Percentiles rank a stretch among this genome's conserved stretches.
Conservation (phyloP, 2,797 vertebrate genomes). For the Cyprinella venusta region DNA sequence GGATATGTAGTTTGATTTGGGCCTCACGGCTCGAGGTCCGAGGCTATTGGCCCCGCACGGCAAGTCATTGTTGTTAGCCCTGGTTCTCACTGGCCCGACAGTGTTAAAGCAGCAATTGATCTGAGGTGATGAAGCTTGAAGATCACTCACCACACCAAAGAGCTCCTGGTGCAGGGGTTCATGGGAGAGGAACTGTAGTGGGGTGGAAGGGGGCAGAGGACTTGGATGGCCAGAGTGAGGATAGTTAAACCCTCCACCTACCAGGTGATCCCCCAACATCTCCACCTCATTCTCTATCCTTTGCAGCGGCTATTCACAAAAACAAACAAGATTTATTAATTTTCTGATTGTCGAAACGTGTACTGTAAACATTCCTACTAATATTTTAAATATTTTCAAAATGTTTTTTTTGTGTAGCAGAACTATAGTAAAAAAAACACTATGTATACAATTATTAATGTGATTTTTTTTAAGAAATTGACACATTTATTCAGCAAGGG, state of each 20-base stretch:
- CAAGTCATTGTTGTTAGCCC: background rate
- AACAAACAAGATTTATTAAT: background rate
- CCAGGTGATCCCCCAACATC: constrained; percentile 91
- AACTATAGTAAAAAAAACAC: background rate
- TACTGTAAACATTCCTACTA: background rate
- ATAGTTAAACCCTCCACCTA: constrained; percentile 90
- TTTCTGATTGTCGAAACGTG: background rate
- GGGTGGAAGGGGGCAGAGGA: constrained; percentile 87
- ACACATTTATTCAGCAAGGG: background rate
- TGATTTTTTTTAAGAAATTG: background rate
- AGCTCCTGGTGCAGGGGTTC: constrained; percentile 94
- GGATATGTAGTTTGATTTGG: background rate
- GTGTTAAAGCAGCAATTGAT: background rate
- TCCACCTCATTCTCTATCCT: constrained; percentile 98
- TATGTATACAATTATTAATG: background rate
- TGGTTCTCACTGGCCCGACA: background rate
- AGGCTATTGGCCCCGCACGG: background rate
- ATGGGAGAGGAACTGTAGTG: constrained; percentile 93
- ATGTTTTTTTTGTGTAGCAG: background rate
- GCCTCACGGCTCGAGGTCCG: background rate
- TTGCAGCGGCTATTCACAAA: constrained; percentile 85
- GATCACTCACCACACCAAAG: constrained; percentile 89
- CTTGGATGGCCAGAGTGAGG: constrained; percentile 85
- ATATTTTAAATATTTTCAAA: background rate
- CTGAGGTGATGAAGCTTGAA: background rate